phyloP scores from a whole-genome alignment of 2,888 invertebrate genomes.

The Eurois occulta region DNA sequence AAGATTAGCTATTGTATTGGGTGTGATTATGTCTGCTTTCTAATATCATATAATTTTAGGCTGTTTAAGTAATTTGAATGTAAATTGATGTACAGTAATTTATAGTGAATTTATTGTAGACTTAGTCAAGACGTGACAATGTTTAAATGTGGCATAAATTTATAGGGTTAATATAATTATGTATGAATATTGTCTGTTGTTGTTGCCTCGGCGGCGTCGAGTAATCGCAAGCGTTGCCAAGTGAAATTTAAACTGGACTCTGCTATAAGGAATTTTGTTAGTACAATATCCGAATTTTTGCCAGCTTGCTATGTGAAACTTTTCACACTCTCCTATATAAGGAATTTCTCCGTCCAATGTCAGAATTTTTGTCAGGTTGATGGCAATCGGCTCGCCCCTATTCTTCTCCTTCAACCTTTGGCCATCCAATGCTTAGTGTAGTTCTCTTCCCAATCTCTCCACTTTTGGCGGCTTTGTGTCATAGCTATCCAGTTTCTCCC shows the following conservation, averaged over 20 bases:
- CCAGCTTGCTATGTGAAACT: no score
- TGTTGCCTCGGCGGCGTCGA: background rate
- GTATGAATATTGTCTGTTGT: background rate
- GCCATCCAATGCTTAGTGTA: background rate
- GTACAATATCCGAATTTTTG: no score
- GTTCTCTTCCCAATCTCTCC: background rate
- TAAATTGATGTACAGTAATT: constrained; percentile 29
- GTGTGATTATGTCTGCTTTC: constrained; percentile 9
- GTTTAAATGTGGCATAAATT: constrained; percentile 19
- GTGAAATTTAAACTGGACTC: background rate
- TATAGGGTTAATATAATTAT: background rate
- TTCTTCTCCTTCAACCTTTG: background rate
- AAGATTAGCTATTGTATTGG: constrained; percentile 31
- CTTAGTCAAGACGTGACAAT: constrained; percentile 5
- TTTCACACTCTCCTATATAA: no score
- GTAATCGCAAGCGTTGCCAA: no score
- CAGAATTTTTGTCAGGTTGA: background rate
- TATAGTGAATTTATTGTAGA: background rate
- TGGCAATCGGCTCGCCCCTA: background rate
- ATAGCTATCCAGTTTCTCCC: background rate
- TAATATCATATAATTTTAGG: background rate
- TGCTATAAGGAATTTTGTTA: background rate
- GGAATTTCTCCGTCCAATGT: background rate
- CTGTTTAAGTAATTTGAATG: constrained; percentile 11
- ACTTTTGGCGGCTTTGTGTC: background rate